phyloP scores from a whole-genome alignment of 64 coral and sea anemone species.

The Montipora foliosa region DNA sequence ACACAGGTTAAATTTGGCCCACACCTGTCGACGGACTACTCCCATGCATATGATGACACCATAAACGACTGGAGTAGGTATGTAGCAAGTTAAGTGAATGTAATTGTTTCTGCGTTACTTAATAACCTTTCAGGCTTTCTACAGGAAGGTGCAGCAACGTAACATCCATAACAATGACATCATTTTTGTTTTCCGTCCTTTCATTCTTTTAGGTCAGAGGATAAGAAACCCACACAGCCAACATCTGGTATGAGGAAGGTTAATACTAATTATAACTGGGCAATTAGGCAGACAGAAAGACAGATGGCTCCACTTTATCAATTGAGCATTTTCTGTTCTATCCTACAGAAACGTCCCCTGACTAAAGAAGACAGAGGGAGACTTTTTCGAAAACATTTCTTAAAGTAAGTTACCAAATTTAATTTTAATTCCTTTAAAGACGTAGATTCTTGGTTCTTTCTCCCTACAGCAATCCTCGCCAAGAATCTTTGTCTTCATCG shows the following conservation, averaged over 20 bases:
- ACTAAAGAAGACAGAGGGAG: background rate
- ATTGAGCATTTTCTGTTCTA: too few relatives aligned
- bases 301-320: too few relatives aligned
- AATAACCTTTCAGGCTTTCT: background rate
- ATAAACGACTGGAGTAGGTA: background rate
- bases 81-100: background rate
- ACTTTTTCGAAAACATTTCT: background rate
- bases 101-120: background rate
- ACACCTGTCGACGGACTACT: background rate
- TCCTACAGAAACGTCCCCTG: background rate
- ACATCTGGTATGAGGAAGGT: too few relatives aligned
- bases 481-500: background rate
- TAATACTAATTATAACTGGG: too few relatives aligned
- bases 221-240: too few relatives aligned
- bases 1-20: background rate
- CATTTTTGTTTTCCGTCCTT: too few relatives aligned
- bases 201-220: too few relatives aligned
- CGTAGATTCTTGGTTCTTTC: background rate
- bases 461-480: too few relatives aligned
- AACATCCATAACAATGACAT: too few relatives aligned
- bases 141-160: too few relatives aligned
- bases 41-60: background rate
- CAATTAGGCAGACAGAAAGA: too few relatives aligned
- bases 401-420: background rate
- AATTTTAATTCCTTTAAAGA: background rate